Evolutionary conservation across 2,888 invertebrate species (phyloP).

Genomic region (Charanyca ferruginea): DNA sequence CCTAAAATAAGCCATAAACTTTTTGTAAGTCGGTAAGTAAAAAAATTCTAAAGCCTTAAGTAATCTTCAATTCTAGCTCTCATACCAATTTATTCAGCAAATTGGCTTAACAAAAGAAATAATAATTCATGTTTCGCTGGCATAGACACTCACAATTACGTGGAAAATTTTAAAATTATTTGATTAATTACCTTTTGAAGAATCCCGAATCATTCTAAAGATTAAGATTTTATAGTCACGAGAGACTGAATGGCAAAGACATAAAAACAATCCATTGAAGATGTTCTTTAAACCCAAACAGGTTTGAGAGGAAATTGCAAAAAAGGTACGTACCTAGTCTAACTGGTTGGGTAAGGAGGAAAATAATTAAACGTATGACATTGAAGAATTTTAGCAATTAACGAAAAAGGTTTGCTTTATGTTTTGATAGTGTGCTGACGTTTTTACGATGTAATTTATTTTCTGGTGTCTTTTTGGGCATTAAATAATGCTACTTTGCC

Average conservation of each 20-base stretch:
- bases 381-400: slow-evolving; percentile 53
- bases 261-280: slow-evolving; percentile 46
- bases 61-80: slow-evolving; percentile 1
- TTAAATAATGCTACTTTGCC: background rate
- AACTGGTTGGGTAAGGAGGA: slow-evolving; percentile 56
- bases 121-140: slow-evolving; percentile 15
- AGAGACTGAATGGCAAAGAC: slow-evolving; percentile 14
- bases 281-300: slow-evolving; percentile 62
- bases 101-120: slow-evolving; percentile 38
- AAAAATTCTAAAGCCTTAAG: background rate
- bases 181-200: slow-evolving; percentile 48
- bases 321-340: slow-evolving; percentile 65
- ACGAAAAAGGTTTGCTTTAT: slow-evolving; percentile 19
- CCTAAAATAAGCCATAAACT: no score
- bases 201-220: slow-evolving; percentile 40
- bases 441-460: slow-evolving; percentile 31
- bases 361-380: slow-evolving; percentile 63
- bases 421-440: slow-evolving; percentile 16
- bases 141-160: slow-evolving; percentile 17
- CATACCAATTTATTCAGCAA: slow-evolving; percentile 10
- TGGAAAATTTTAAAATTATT: slow-evolving; percentile 19
- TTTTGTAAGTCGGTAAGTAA: no score
- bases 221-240: slow-evolving; percentile 53
- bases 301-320: slow-evolving; percentile 80
- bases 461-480: background rate